Evolutionary conservation across 2,888 invertebrate species (phyloP).

Genomic region (Stenodera caucasica): DNA sequence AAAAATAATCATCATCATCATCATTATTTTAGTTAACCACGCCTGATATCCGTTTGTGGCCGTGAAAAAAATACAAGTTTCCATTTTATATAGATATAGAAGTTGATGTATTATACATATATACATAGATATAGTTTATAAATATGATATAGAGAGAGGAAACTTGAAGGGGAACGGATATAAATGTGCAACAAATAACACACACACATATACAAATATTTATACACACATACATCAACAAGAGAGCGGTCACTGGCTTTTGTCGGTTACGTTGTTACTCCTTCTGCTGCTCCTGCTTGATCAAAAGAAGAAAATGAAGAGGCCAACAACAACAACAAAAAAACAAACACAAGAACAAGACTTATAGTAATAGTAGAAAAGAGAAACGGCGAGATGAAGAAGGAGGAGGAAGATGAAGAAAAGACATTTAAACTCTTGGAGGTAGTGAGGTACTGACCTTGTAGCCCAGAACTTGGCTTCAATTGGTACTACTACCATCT

Average conservation of each 20-base stretch:
- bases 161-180: not conserved
- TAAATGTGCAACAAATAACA: constrained; percentile 1
- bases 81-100: too few relatives aligned
- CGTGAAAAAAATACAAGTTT: not conserved
- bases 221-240: not conserved
- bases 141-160: not conserved
- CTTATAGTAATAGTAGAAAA: not conserved
- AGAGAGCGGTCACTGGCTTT: constrained; percentile 6
- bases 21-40: not conserved
- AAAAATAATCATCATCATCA: not conserved
- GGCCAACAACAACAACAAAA: not conserved
- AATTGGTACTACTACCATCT: constrained; percentile 1
- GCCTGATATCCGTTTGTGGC: not conserved
- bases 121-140: not conserved
- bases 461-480: constrained; percentile 25
- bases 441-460: constrained; percentile 25
- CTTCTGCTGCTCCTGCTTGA: constrained; percentile 1
- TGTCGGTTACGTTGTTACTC: not conserved
- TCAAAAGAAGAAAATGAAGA: not conserved
- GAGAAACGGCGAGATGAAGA: not conserved
- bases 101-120: not conserved
- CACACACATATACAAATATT: too few relatives aligned
- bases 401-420: not conserved
- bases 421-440: constrained; percentile 7
- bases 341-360: not conserved